Percentiles rank a stretch among this genome's conserved stretches.
Conservation (phyloP, 1,140 invertebrate species). For the Drosophila athabasca region DNA sequence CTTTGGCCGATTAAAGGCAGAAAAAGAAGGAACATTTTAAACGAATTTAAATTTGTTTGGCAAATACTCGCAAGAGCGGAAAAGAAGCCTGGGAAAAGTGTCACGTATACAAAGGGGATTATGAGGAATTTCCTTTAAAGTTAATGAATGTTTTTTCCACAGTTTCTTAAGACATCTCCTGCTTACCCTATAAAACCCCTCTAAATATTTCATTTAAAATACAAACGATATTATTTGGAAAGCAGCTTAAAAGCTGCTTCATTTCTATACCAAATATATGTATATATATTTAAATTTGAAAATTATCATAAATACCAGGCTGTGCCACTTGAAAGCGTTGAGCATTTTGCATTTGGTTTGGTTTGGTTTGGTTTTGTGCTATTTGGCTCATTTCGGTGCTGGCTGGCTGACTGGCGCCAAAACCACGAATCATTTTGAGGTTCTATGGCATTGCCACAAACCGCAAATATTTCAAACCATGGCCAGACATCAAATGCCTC, state of each 20-base stretch:
- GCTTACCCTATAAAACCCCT: no score
- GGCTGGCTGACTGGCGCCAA: no score
- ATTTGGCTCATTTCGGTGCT: neutral
- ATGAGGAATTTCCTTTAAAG: no score
- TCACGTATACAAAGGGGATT: no score
- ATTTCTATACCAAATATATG: no score
- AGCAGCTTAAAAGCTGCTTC: no score
- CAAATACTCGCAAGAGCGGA: neutral
- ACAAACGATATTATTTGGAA: no score
- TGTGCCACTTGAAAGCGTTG: slow-evolving; percentile 1
- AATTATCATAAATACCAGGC: neutral
- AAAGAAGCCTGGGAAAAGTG: neutral
- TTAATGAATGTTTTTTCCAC: no score
- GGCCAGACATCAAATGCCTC: slow-evolving; percentile 22
- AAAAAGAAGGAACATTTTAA: slow-evolving; percentile 18
- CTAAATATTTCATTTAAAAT: no score
- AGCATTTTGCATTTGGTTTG: neutral
- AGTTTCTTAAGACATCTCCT: no score
- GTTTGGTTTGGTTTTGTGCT: neutral
- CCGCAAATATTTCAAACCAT: slow-evolving; percentile 54
- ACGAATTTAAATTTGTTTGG: slow-evolving; percentile 36
- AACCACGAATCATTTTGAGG: slow-evolving; percentile 51
- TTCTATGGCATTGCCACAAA: slow-evolving; percentile 22
- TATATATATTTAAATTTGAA: no score
- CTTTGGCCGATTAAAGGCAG: slow-evolving; percentile 24